Evolutionary conservation across 2,113 vertebrate genomes (phyloP).

Genomic region (Perca fluviatilis): DNA sequence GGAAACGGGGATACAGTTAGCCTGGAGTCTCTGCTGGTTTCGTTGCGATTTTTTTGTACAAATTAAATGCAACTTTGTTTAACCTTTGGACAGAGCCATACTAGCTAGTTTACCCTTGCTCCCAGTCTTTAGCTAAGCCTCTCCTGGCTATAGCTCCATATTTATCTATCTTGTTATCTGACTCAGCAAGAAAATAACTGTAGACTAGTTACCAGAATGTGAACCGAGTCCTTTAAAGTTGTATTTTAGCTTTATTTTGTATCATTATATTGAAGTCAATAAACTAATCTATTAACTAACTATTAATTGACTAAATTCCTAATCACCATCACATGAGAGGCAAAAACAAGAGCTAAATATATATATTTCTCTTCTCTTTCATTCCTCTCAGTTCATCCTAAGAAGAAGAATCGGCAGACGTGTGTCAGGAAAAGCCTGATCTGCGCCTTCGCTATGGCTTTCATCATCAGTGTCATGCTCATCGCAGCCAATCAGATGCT

Average conservation of each 20-base stretch:
- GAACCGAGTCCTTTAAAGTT: neutral
- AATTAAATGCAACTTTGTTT: neutral
- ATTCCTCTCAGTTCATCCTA: constrained; percentile 90
- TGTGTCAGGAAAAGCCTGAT: constrained; percentile 99
- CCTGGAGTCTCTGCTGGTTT: neutral
- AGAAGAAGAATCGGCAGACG: constrained; percentile 98
- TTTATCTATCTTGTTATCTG: neutral
- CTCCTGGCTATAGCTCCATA: neutral
- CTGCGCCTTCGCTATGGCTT: constrained; percentile 99
- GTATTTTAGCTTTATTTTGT: neutral
- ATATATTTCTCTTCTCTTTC: constrained; percentile 14
- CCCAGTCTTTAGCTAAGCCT: neutral
- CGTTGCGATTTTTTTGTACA: neutral
- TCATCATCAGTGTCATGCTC: constrained; percentile 99
- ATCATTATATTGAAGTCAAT: neutral
- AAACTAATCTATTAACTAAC: neutral
- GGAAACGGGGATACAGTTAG: too few species aligned
- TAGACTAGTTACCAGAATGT: too few species aligned
- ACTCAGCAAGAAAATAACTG: neutral
- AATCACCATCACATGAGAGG: neutral
- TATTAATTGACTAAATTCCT: too few species aligned
- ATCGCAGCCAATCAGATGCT: constrained; percentile 99
- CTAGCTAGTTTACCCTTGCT: neutral
- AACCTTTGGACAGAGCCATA: neutral
- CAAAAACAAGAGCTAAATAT: neutral